These are phyloP conservation scores for Choreutis nemorana DNA, from an alignment of 2,888 invertebrate species.

Conservation along the genomic window DNA sequence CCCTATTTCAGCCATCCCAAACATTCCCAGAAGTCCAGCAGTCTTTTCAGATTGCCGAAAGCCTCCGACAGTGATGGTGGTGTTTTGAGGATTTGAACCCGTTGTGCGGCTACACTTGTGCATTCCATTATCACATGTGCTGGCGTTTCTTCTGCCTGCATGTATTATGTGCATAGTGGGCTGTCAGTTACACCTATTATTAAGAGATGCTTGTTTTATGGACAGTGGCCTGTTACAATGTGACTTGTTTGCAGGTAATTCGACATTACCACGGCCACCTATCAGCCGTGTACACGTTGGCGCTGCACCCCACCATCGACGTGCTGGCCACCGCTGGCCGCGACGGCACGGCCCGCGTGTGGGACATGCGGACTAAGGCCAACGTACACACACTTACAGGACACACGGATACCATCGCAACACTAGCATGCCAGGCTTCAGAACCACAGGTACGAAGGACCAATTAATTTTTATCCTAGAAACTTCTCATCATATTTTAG, in stretches of 20 bases:
- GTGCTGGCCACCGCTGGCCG: conserved; percentile 93
- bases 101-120: too few relatives aligned
- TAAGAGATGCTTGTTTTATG: too few relatives aligned
- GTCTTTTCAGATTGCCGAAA: too few relatives aligned
- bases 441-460: conserved; percentile 98
- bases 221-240: neutral
- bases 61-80: too few relatives aligned
- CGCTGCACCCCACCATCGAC: conserved; percentile 95
- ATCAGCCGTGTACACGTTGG: conserved; percentile 93
- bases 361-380: conserved; percentile 99
- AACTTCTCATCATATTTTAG: neutral
- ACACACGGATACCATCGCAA: conserved; percentile 97
- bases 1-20: too few relatives aligned
- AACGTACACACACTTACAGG: conserved; percentile 96
- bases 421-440: conserved; percentile 89
- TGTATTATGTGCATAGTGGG: too few relatives aligned
- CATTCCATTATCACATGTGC: too few relatives aligned
- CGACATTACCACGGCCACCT: conserved; percentile 99
- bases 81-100: too few relatives aligned
- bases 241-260: conserved; percentile 76
- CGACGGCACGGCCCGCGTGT: conserved; percentile 95
- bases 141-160: too few relatives aligned
- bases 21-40: too few relatives aligned
- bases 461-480: too few relatives aligned
- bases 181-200: too few relatives aligned